These are phyloP conservation scores for Trachelus stipa DNA, from an alignment of 2,888 invertebrate genomes.

Conservation along the genomic window DNA sequence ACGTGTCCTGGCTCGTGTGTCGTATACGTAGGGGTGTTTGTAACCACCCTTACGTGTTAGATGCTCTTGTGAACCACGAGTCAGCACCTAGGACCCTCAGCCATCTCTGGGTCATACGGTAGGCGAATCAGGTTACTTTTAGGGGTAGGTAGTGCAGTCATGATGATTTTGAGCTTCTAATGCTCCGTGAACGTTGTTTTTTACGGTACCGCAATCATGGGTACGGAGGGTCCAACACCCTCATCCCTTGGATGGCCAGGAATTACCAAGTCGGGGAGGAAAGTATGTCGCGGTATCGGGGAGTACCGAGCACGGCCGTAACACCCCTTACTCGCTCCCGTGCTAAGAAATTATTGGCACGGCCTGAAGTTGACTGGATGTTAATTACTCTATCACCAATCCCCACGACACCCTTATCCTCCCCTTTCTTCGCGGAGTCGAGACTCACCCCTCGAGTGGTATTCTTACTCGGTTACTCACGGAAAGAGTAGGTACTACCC, in stretches of 20 bases:
- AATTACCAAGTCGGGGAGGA: background rate
- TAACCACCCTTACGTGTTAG: conserved; percentile 1
- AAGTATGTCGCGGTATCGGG: background rate
- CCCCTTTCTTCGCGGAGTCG: background rate
- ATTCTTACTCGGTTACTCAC: background rate
- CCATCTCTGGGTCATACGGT: background rate
- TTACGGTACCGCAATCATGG: background rate
- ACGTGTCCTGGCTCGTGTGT: conserved; percentile 24
- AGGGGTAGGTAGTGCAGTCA: too few relatives aligned
- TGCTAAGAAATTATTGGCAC: conserved; percentile 50
- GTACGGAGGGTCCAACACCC: background rate
- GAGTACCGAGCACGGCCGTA: background rate
- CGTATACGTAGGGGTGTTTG: background rate
- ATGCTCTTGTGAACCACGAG: background rate
- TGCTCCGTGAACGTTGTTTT: too few relatives aligned
- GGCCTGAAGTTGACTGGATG: conserved; percentile 54
- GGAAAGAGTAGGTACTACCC: conserved; percentile 7
- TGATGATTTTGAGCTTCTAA: too few relatives aligned
- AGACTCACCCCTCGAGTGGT: background rate
- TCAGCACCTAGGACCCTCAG: background rate
- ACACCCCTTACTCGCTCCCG: background rate
- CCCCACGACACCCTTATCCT: background rate
- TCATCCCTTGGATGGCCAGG: background rate
- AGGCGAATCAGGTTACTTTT: too few relatives aligned
- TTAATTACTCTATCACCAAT: conserved; percentile 55